Evolutionary conservation across 2,113 vertebrate genomes (phyloP), one percentile per base, ranked within the genome.

Genomic region (Periophthalmodon schlosseri): DNA sequence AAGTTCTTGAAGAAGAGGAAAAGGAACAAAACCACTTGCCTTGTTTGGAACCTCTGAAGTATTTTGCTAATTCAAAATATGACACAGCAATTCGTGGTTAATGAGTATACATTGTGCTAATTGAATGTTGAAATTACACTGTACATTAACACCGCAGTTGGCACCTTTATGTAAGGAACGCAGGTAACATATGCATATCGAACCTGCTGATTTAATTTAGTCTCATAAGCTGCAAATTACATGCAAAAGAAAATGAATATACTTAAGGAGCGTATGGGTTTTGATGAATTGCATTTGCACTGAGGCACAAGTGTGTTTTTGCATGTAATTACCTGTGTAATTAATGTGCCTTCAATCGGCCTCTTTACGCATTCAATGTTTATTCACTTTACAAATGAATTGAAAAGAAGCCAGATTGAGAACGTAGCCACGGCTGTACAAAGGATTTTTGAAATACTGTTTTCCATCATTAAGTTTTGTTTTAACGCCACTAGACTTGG

Each of bases 381-480:
- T 70, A 0, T 69, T 76, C 34, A 70, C 73, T 57, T 67, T 52
- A 61, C 44, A 71, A 67, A 67, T 73, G 49, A 64, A 18, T 18
- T 23, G 34, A 23, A 50, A 47, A 3, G 11, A 15, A 56, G 65
- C 66, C 68, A 21, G 54, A 44, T 11, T 9, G 5, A 49, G 44
- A 16, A 44, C 8, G 21, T 46, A 56, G 52, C 52, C 52, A 56
- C 52, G 16, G 16, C 16, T 1, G 39, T 10, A 44, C 39, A 54
- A 20, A 56, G 20, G n/a, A 1, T 2, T 21, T n/a, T 18, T 56
- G 8, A 10, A 56, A 56, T 18, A 21, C 6, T 52, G 49, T 28
- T 28, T 44, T 10, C 49, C 49, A 7, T 52, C 5, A 52, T 52
- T 18, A 52, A 52, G 49, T 52, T 18, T 18, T 1, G 16, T 28